A percentile compares a stretch with the other conserved stretches of the same genome.
Evolutionary conservation across 2,113 vertebrate genomes (phyloP).

Genomic region (Gopherus evgoodei): DNA sequence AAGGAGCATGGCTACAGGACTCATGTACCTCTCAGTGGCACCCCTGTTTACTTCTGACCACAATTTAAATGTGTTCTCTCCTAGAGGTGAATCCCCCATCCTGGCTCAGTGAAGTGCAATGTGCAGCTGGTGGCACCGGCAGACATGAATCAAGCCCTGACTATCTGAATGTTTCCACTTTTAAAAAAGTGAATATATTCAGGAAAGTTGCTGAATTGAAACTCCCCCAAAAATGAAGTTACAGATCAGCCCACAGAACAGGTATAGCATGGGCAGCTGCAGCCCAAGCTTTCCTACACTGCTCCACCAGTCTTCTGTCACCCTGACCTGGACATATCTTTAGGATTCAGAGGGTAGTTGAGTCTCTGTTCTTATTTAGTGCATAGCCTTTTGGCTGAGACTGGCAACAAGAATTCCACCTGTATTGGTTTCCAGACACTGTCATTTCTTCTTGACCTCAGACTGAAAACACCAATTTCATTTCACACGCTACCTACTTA

Average conservation of each 20-base stretch:
- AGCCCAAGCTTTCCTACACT: accelerated
- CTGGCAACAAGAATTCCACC: not conserved
- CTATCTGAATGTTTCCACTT: not conserved
- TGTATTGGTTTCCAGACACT: conserved; percentile 8
- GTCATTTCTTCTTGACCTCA: conserved; percentile 10
- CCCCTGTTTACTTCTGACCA: not conserved
- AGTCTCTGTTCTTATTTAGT: not conserved
- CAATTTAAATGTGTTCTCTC: not conserved
- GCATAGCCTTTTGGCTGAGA: not conserved
- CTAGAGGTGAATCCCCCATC: not conserved
- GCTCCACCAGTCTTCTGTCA: not conserved
- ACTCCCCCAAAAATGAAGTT: not conserved
- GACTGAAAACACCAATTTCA: not conserved
- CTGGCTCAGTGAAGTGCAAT: not conserved
- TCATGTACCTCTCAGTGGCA: not conserved
- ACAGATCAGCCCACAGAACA: accelerated
- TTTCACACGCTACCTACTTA: not conserved
- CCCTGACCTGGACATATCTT: not conserved
- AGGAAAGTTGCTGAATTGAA: not conserved
- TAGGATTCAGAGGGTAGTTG: not conserved
- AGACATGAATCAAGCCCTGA: not conserved
- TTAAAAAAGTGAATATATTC: not conserved
- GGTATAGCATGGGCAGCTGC: not conserved
- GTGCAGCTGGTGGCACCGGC: not conserved
- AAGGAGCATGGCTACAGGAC: not conserved